Conservation (phyloP, 2,888 invertebrate species). For the Marronus borbonicus region DNA sequence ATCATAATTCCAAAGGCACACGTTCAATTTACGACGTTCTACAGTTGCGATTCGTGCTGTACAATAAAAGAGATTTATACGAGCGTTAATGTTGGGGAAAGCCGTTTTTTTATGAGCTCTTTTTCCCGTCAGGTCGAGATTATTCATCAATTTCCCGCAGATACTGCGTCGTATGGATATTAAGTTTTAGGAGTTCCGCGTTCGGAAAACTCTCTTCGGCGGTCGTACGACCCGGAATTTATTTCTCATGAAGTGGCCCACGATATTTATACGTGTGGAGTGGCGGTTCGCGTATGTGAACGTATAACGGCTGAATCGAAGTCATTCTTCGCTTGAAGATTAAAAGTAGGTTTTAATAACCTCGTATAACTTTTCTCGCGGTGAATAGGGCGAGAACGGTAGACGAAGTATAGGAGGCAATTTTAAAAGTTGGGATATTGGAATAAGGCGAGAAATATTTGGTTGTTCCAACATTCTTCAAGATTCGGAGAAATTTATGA, state of each 20-base stretch:
- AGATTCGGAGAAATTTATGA: no score
- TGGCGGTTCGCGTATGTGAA: not conserved
- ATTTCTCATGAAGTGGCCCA: conserved; percentile 1
- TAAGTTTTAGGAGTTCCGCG: conserved; percentile 11
- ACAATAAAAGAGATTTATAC: no score
- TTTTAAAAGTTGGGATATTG: conserved; percentile 1
- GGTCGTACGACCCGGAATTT: not conserved
- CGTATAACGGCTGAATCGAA: not conserved
- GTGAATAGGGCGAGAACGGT: not conserved
- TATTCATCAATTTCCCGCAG: no score
- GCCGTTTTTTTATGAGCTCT: no score
- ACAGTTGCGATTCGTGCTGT: no score
- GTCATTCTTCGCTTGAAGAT: not conserved
- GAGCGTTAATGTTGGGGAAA: no score
- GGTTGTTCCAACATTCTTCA: no score
- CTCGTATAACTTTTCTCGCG: not conserved
- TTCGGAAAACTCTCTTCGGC: not conserved
- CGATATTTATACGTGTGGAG: not conserved
- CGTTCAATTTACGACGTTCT: no score
- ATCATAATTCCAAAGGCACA: no score
- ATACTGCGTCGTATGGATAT: conserved; percentile 1
- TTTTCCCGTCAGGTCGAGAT: no score
- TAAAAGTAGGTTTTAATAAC: conserved; percentile 5
- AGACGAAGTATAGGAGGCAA: not conserved
- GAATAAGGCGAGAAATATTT: not conserved